Evolutionary conservation across 2,113 vertebrate genomes (phyloP).

Genomic region (Chaenogobius annularis): DNA sequence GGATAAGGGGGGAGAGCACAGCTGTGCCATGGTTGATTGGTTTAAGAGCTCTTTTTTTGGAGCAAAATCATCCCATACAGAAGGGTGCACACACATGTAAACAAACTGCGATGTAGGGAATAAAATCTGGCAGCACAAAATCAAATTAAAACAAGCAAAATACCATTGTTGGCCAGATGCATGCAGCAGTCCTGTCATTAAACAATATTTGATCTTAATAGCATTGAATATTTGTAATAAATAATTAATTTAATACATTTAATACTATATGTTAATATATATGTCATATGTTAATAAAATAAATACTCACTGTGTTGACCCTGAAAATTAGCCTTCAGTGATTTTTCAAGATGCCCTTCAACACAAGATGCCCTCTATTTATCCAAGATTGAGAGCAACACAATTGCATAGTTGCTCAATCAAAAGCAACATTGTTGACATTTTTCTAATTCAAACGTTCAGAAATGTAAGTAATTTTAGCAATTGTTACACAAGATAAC

Average conservation of each 20-base stretch:
- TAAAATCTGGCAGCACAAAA: neutral
- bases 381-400: neutral
- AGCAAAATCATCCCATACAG: neutral
- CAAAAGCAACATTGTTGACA: neutral
- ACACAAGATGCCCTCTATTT: neutral
- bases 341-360: too few relatives aligned
- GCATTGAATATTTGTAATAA: too few relatives aligned
- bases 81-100: neutral
- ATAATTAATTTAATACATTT: too few relatives aligned
- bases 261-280: neutral
- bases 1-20: slow-evolving; percentile 54
- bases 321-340: neutral
- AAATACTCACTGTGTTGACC: neutral
- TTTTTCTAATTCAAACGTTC: neutral
- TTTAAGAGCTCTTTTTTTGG: slow-evolving; percentile 18
- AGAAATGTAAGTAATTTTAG: neutral
- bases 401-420: neutral
- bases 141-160: neutral
- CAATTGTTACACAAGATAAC: neutral
- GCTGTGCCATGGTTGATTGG: slow-evolving; percentile 62
- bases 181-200: too few relatives aligned
- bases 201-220: too few relatives aligned
- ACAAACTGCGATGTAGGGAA: neutral
- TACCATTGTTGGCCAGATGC: too few relatives aligned
- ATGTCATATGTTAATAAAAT: too few relatives aligned